Percentiles rank a stretch among this genome's conserved stretches.
phyloP scores from a whole-genome alignment of 1,140 invertebrate species.

The Heliconius congener region DNA sequence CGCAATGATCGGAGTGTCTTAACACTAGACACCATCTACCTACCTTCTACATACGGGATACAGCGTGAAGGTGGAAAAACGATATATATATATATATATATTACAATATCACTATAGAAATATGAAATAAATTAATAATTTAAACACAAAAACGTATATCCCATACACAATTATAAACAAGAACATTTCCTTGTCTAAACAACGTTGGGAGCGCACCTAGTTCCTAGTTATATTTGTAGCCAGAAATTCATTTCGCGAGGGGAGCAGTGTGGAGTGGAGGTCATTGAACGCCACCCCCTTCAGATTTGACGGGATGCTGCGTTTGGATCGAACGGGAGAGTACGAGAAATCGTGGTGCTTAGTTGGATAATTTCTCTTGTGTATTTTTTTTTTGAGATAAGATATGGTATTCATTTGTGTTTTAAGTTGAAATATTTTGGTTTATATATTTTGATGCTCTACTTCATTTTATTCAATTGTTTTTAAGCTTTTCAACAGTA shows the following conservation, averaged over 20 bases:
- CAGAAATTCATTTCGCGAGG: conserved; percentile 45
- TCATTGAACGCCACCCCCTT: conserved; percentile 38
- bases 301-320: conserved; percentile 33
- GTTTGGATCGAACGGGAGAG: conserved; percentile 16
- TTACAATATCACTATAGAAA: too few species aligned
- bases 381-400: background rate
- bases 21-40: background rate
- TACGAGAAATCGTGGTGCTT: background rate
- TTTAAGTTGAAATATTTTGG: background rate
- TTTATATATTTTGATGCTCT: too few species aligned
- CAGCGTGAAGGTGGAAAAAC: background rate
- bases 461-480: too few species aligned
- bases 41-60: background rate
- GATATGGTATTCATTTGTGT: too few species aligned
- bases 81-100: too few species aligned
- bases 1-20: background rate
- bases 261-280: conserved; percentile 39
- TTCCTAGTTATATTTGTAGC: conserved; percentile 34
- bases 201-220: background rate
- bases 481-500: too few species aligned
- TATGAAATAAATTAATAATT: background rate
- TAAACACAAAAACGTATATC: background rate
- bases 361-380: background rate
- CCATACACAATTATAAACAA: background rate
- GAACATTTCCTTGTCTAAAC: conserved; percentile 2